Conservation (phyloP, 2,888 invertebrate species). For the Prenolepis imparis region DNA sequence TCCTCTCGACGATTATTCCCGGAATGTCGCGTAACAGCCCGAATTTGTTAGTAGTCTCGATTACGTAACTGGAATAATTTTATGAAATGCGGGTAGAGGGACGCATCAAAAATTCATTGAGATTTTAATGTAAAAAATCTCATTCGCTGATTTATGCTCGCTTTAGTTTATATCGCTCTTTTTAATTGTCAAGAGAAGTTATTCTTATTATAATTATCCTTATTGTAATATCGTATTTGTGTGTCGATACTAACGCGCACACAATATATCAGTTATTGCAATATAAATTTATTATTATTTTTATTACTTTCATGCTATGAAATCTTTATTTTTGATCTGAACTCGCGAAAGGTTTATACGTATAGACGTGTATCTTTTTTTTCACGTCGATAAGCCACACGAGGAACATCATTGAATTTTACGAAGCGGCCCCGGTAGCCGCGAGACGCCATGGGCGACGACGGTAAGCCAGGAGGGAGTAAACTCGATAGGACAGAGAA, state of each 20-base stretch:
- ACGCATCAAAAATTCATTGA: not conserved
- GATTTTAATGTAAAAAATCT: not conserved
- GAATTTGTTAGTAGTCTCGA: conserved; percentile 33
- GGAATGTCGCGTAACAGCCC: conserved; percentile 40
- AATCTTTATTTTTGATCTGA: not conserved
- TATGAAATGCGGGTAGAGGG: not conserved
- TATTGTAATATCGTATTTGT: not conserved
- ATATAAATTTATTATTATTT: not conserved
- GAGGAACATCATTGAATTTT: conserved; percentile 73
- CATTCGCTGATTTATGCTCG: not conserved
- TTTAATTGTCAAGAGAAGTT: not conserved
- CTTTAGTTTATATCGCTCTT: not conserved
- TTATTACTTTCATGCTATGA: not conserved
- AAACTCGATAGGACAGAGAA: conserved; percentile 78
- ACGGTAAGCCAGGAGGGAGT: conserved; percentile 77
- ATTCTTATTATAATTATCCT: not conserved
- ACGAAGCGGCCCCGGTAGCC: conserved; percentile 71
- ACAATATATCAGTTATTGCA: not conserved
- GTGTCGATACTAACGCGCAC: not conserved
- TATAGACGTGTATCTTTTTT: conserved; percentile 51
- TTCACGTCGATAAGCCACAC: conserved; percentile 40
- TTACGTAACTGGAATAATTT: conserved; percentile 20
- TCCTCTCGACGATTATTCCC: conserved; percentile 67
- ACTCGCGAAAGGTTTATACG: conserved; percentile 20
- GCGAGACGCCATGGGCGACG: conserved; percentile 65